phyloP scores from a whole-genome alignment of 2,888 invertebrate species.

The Sphaeridia pumilis region DNA sequence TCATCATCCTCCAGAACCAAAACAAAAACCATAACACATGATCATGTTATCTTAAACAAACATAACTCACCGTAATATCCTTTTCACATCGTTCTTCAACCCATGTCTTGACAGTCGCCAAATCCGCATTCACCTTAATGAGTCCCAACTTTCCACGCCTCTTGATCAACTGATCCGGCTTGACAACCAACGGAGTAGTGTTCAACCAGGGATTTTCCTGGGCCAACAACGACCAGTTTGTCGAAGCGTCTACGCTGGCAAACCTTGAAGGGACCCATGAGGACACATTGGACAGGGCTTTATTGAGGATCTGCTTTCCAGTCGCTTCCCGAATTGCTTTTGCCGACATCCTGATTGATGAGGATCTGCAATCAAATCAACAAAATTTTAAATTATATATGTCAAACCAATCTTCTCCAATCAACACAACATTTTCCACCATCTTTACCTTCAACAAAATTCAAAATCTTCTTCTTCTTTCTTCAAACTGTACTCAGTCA shows the following conservation, averaged over 20 bases:
- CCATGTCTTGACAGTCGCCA: slow-evolving; percentile 72
- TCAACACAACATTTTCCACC: not conserved
- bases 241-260: slow-evolving; percentile 64
- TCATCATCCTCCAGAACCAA: not conserved
- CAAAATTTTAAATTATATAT: not conserved
- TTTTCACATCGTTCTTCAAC: slow-evolving; percentile 68
- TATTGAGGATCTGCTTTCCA: slow-evolving; percentile 83
- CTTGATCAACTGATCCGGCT: slow-evolving; percentile 98
- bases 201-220: slow-evolving; percentile 72
- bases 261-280: slow-evolving; percentile 61
- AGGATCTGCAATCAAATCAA: too few species aligned
- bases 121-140: slow-evolving; percentile 82
- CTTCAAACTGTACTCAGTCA: not conserved
- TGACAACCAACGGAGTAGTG: slow-evolving; percentile 63
- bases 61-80: slow-evolving; percentile 53
- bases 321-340: slow-evolving; percentile 92
- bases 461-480: not conserved
- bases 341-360: slow-evolving; percentile 64
- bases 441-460: not conserved
- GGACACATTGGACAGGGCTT: slow-evolving; percentile 56
- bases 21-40: not conserved
- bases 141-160: slow-evolving; percentile 92
- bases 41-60: too few species aligned
- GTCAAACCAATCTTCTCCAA: not conserved
- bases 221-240: slow-evolving; percentile 63